Conservation (phyloP, 1,140 invertebrate species). For the Physella acuta region DNA sequence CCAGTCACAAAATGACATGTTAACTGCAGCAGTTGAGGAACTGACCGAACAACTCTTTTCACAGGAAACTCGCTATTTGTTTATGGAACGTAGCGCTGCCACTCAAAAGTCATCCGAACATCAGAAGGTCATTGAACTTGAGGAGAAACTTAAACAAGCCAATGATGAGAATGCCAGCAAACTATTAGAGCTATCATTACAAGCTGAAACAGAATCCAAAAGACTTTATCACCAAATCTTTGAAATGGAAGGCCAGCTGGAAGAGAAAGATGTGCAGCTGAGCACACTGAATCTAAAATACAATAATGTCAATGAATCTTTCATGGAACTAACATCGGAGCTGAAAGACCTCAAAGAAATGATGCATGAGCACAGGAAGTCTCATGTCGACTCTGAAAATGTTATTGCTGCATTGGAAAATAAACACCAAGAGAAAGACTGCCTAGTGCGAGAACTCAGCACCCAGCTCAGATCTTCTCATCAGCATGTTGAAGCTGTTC, state of each 20-base stretch:
- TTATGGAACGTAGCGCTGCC: neutral
- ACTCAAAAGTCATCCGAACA: neutral
- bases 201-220: neutral
- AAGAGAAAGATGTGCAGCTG: slow-evolving; percentile 18
- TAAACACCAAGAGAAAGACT: slow-evolving; percentile 19
- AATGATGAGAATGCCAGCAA: slow-evolving; percentile 16
- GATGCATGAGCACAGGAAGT: slow-evolving; percentile 22
- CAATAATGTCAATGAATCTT: neutral
- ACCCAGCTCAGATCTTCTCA: slow-evolving; percentile 30
- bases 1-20: neutral
- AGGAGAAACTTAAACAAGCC: slow-evolving; percentile 18
- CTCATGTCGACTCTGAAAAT: slow-evolving; percentile 14
- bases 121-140: slow-evolving; percentile 1
- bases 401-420: slow-evolving; percentile 15
- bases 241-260: slow-evolving; percentile 17
- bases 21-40: neutral
- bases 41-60: slow-evolving; percentile 14
- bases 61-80: neutral
- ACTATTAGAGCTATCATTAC: slow-evolving; percentile 4
- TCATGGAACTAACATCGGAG: slow-evolving; percentile 14
- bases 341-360: slow-evolving; percentile 22
- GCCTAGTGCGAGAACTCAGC: slow-evolving; percentile 20
- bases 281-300: neutral
- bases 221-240: slow-evolving; percentile 1
- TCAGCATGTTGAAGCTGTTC: slow-evolving; percentile 30